Evolutionary conservation across 1,140 invertebrate genomes (phyloP).

Genomic region (Zaprionus gabonicus): DNA sequence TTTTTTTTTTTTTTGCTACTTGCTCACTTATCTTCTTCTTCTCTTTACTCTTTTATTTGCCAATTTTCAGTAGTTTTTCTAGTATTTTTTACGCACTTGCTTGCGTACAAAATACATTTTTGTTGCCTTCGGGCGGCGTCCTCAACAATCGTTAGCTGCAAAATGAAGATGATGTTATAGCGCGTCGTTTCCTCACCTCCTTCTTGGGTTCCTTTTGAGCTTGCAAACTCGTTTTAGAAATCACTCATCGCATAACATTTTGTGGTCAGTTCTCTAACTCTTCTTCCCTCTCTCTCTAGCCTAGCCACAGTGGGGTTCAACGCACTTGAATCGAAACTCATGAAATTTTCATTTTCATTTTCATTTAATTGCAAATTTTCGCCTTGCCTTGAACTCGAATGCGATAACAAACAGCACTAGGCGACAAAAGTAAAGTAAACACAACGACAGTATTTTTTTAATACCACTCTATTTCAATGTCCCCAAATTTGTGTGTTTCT

Average conservation of each 20-base stretch:
- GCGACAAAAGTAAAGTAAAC: constrained; percentile 7
- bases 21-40: constrained; percentile 10
- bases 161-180: constrained; percentile 45
- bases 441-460: constrained; percentile 13
- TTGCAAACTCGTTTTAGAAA: constrained; percentile 44
- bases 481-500: neutral
- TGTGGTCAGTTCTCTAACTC: constrained; percentile 51
- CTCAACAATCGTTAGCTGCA: constrained; percentile 61
- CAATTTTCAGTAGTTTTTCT: constrained; percentile 28
- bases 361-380: constrained; percentile 79
- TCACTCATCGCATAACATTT: constrained; percentile 45
- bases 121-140: constrained; percentile 39
- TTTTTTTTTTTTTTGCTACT: too few species aligned
- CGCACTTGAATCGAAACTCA: constrained; percentile 51
- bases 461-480: neutral
- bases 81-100: constrained; percentile 80
- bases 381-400: constrained; percentile 57
- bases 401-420: neutral
- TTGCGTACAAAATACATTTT: constrained; percentile 82
- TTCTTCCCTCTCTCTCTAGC: neutral
- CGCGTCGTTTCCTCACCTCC: constrained; percentile 20
- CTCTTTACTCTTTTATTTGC: neutral
- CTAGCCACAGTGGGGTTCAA: constrained; percentile 47
- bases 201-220: constrained; percentile 14
- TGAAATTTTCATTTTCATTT: constrained; percentile 80